These are phyloP conservation scores for Patagioenas fasciata DNA, from an alignment of 2,113 vertebrate genomes.

Conservation along the genomic window DNA sequence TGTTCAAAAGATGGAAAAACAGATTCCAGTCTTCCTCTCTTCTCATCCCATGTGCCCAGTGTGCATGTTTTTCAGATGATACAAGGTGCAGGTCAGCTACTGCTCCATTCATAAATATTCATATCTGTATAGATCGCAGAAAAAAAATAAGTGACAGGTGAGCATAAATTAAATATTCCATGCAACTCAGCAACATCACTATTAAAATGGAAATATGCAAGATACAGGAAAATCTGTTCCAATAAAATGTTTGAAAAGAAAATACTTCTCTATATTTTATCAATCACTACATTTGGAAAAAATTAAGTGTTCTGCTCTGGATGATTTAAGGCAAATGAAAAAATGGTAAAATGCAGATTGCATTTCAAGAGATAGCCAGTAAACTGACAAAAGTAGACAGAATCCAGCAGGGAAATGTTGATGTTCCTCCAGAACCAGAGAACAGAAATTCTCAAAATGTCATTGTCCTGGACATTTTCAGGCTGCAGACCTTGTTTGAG, in stretches of 20 bases:
- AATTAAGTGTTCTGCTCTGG: background rate
- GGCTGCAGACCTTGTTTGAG: background rate
- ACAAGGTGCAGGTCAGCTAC: background rate
- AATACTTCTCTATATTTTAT: background rate
- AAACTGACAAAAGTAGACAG: background rate
- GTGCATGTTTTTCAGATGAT: background rate
- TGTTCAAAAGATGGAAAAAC: background rate
- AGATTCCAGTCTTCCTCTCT: background rate
- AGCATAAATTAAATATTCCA: conserved; percentile 37
- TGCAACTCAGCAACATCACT: background rate
- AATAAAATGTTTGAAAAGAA: background rate
- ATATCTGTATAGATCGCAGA: background rate
- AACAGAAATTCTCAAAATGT: background rate
- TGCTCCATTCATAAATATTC: conserved; percentile 14
- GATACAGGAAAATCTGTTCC: background rate
- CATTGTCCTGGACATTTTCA: background rate
- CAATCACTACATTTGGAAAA: background rate
- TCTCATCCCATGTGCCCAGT: background rate
- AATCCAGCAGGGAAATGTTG: background rate
- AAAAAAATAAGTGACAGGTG: background rate
- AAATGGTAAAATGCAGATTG: background rate
- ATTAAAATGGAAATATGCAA: conserved; percentile 26
- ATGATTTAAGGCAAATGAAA: background rate
- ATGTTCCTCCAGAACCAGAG: background rate
- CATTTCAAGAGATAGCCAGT: background rate